These are phyloP conservation scores for Typhlichthys eigenmanni DNA, from an alignment of 2,797 vertebrate species.

Conservation along the genomic window DNA sequence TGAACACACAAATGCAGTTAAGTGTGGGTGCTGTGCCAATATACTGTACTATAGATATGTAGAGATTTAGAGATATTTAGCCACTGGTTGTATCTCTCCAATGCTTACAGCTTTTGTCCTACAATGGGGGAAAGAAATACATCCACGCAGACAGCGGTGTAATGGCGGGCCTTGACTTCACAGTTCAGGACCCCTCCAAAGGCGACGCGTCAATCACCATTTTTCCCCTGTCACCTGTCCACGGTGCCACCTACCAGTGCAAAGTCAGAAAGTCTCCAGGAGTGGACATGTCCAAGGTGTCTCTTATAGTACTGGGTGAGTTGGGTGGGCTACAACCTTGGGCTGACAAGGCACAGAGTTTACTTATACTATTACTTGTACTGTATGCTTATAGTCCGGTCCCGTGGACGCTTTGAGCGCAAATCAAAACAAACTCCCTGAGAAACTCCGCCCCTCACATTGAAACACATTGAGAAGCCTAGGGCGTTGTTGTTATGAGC, in stretches of 20 bases:
- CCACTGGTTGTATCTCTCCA: background rate
- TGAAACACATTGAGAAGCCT: too few species aligned
- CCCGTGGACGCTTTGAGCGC: too few species aligned
- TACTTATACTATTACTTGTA: slow-evolving; percentile 12
- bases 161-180: slow-evolving; percentile 79
- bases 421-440: too few species aligned
- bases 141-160: slow-evolving; percentile 64
- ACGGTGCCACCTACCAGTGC: slow-evolving; percentile 88
- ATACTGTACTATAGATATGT: background rate
- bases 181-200: slow-evolving; percentile 77
- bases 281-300: slow-evolving; percentile 81
- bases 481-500: too few species aligned
- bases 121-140: slow-evolving; percentile 76
- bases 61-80: background rate
- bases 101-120: slow-evolving; percentile 82
- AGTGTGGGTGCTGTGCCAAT: background rate
- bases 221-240: slow-evolving; percentile 67
- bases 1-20: background rate
- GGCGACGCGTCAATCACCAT: slow-evolving; percentile 88
- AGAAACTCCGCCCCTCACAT: too few species aligned
- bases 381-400: too few species aligned
- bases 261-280: slow-evolving; percentile 89
- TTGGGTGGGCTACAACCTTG: slow-evolving; percentile 1
- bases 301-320: slow-evolving; percentile 85
- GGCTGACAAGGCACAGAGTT: slow-evolving; percentile 13